Evolutionary conservation across 2,888 invertebrate species (phyloP).

Genomic region (Barypeithes pellucidus): DNA sequence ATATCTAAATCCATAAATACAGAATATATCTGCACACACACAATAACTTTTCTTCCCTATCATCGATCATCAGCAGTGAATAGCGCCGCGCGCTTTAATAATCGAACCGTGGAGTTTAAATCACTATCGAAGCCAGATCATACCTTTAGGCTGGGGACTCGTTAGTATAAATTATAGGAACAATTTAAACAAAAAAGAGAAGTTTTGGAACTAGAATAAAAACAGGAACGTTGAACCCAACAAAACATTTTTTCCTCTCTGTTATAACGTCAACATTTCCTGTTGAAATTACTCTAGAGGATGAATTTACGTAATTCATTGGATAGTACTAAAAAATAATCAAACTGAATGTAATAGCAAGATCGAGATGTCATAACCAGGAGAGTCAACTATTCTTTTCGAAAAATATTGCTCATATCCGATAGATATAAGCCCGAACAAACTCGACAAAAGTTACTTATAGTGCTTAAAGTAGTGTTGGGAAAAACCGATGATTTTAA

Average conservation of each 20-base stretch:
- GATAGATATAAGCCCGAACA: no score
- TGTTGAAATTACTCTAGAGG: no score
- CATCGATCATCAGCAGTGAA: constrained; percentile 31
- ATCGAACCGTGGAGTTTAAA: constrained; percentile 35
- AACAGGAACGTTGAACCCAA: neutral
- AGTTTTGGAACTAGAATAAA: neutral
- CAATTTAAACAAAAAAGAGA: constrained; percentile 30
- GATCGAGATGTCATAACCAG: no score
- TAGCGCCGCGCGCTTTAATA: constrained; percentile 31
- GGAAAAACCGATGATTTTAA: no score
- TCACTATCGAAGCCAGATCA: constrained; percentile 35
- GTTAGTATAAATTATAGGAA: constrained; percentile 36
- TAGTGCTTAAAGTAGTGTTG: no score
- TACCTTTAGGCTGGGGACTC: constrained; percentile 26
- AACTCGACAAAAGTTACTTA: no score
- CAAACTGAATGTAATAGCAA: no score
- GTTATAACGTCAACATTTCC: no score
- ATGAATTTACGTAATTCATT: no score
- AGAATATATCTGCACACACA: constrained; percentile 31
- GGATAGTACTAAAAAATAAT: no score
- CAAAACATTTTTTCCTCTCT: constrained; percentile 7
- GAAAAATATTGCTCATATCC: no score
- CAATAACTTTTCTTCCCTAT: constrained; percentile 34
- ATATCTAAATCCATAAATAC: constrained; percentile 19
- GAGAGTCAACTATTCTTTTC: no score